Percentiles rank a stretch among this genome's conserved stretches.
Conservation (phyloP, 2,797 vertebrate species). For the Thaleichthys pacificus region DNA sequence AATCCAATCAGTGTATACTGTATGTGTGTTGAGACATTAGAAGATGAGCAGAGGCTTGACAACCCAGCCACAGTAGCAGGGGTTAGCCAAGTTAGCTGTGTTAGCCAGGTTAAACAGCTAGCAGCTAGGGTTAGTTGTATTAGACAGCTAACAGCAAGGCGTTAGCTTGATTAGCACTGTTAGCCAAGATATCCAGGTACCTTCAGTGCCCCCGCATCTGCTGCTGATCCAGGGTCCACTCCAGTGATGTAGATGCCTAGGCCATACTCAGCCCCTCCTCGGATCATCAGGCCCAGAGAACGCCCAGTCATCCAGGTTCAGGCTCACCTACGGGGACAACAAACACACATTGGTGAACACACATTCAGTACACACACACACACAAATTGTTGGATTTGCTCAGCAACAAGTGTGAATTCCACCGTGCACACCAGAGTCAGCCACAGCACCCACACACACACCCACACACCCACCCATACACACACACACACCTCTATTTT, state of each 20-base stretch:
- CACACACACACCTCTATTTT: not conserved
- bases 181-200: slow-evolving; percentile 64
- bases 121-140: no score
- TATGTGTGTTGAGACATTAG: no score
- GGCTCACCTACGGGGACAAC: slow-evolving; percentile 77
- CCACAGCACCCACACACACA: not conserved
- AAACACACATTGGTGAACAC: not conserved
- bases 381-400: not conserved
- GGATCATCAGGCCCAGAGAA: slow-evolving; percentile 90
- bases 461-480: no score
- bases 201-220: slow-evolving; percentile 87
- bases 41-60: no score
- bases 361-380: not conserved
- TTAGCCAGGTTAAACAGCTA: not conserved
- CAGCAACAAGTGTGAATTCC: no score
- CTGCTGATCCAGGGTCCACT: slow-evolving; percentile 88
- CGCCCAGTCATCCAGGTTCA: slow-evolving; percentile 88
- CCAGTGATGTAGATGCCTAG: slow-evolving; percentile 94
- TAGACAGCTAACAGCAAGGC: no score
- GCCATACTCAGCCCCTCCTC: slow-evolving; percentile 90
- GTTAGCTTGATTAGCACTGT: no score
- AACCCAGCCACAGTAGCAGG: no score
- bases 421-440: not conserved
- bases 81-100: not conserved
- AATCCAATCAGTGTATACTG: no score